Conservation (phyloP, 2,113 vertebrate species). For the Rhineura floridana region DNA sequence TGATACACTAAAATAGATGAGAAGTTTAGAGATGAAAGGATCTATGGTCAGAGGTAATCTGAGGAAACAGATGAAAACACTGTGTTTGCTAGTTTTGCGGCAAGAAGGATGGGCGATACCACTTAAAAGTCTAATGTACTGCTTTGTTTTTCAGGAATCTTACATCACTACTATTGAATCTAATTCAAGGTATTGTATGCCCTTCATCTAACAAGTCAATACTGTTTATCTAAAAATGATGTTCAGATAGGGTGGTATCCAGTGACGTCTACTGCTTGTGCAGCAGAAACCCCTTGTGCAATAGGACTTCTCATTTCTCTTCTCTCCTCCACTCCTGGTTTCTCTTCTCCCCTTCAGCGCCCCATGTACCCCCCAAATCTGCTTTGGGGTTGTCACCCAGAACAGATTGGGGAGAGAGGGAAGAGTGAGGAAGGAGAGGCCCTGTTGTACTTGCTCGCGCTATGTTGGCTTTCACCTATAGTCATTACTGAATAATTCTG, state of each 20-base stretch:
- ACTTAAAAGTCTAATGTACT: conserved; percentile 29
- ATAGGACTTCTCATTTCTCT: too few relatives aligned
- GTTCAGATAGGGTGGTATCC: too few relatives aligned
- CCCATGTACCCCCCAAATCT: too few relatives aligned
- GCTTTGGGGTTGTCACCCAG: too few relatives aligned
- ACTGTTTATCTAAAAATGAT: background rate
- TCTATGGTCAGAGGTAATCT: background rate
- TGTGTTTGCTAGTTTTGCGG: background rate
- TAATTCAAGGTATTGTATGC: conserved; percentile 73
- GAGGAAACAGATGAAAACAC: too few relatives aligned
- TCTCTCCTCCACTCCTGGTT: too few relatives aligned
- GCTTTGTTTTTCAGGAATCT: conserved; percentile 75
- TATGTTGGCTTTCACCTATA: background rate
- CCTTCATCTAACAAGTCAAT: background rate
- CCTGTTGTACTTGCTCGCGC: background rate
- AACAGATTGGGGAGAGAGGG: too few relatives aligned
- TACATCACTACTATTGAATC: conserved; percentile 75
- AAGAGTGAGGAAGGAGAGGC: background rate
- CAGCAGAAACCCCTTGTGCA: too few relatives aligned
- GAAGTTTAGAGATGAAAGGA: background rate
- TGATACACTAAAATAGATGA: background rate
- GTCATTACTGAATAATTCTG: background rate
- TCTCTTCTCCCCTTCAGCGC: too few relatives aligned
- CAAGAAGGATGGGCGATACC: background rate
- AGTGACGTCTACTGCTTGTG: too few relatives aligned